phyloP scores from a whole-genome alignment of 1,140 invertebrate species.

The Eriosoma lanigerum region DNA sequence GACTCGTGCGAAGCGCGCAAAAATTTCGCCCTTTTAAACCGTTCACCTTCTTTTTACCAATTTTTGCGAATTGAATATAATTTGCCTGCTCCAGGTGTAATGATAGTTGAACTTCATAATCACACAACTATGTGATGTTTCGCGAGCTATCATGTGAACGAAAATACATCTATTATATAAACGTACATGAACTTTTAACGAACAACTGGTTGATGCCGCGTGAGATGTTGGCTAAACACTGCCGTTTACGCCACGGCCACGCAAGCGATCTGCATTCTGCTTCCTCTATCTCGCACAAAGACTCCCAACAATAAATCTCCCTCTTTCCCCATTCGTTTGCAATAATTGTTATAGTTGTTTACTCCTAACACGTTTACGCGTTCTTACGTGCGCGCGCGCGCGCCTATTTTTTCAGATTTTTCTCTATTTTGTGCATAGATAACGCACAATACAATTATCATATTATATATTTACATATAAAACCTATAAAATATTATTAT shows the following conservation, averaged over 20 bases:
- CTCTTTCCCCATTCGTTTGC: neutral
- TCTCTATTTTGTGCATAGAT: neutral
- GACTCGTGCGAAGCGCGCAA: neutral
- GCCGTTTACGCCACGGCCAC: neutral
- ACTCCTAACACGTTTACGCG: conserved; percentile 5
- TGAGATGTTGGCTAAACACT: conserved; percentile 34
- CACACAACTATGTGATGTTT: conserved; percentile 49
- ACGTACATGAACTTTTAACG: conserved; percentile 22
- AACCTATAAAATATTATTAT: neutral
- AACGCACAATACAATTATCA: neutral
- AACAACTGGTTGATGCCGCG: conserved; percentile 25
- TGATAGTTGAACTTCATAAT: conserved; percentile 74
- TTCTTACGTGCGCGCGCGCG: neutral
- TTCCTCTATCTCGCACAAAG: neutral
- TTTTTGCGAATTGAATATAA: conserved; percentile 86
- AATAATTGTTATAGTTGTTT: conserved; percentile 4
- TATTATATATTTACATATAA: neutral
- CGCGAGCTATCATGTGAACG: conserved; percentile 48
- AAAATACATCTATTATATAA: conserved; percentile 48
- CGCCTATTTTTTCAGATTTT: neutral
- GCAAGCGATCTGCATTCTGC: neutral
- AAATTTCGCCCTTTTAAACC: neutral
- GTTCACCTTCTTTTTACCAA: conserved; percentile 80
- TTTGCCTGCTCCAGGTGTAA: conserved; percentile 85
- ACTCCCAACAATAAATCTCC: neutral